A percentile compares a stretch with the other conserved stretches of the same genome.
These are phyloP conservation scores for Maniola hyperantus DNA, from an alignment of 2,888 invertebrate genomes.

Conservation along the genomic window DNA sequence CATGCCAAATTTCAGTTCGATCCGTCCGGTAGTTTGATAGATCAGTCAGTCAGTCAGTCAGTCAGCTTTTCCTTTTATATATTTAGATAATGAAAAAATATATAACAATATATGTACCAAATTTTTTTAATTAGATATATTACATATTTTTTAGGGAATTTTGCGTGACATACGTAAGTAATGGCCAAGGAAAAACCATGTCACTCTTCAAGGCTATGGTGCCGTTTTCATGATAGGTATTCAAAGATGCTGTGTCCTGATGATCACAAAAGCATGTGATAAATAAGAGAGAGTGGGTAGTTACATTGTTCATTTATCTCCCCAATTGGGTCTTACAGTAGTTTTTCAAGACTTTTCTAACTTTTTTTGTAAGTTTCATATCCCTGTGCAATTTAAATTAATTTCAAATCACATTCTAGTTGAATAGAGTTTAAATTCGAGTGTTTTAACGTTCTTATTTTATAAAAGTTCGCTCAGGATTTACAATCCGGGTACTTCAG, in stretches of 20 bases:
- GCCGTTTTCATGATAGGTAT: no score
- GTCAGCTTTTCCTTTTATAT: no score
- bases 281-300: background rate
- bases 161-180: background rate
- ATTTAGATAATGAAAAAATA: no score
- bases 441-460: constrained; percentile 47
- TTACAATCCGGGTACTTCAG: constrained; percentile 79
- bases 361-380: background rate
- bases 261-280: background rate
- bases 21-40: no score
- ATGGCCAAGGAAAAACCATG: no score
- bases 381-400: constrained; percentile 17
- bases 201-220: no score
- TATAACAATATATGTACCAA: no score
- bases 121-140: no score
- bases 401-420: constrained; percentile 20
- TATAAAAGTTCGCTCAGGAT: constrained; percentile 73
- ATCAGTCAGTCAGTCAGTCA: no score
- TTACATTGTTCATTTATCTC: background rate
- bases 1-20: no score
- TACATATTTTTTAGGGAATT: background rate
- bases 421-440: constrained; percentile 26
- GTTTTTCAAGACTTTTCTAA: background rate
- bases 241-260: no score
- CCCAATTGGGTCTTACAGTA: background rate